A percentile compares a stretch with the other conserved stretches of the same genome.
Conservation (phyloP, 2,113 vertebrate genomes). For the Pterophyllum scalare region DNA sequence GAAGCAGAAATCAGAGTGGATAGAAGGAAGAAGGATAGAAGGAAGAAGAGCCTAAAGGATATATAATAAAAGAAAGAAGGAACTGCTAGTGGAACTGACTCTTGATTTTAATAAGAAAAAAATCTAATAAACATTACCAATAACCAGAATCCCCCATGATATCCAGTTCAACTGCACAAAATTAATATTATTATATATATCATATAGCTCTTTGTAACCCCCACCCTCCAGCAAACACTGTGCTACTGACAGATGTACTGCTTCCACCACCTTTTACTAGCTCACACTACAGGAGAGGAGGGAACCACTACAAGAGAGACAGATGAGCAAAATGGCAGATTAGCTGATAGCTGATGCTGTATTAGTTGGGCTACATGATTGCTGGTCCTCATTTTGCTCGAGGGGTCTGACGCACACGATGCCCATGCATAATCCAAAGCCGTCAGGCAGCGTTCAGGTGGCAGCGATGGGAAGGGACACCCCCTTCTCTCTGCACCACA, state of each 20-base stretch:
- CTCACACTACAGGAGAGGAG: conserved; percentile 46
- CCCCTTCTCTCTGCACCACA: conserved; percentile 27
- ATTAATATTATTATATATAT: not conserved
- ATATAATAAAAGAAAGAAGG: no score
- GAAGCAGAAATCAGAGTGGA: not conserved
- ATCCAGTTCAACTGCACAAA: not conserved
- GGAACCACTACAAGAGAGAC: conserved; percentile 8
- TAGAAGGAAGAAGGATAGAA: not conserved
- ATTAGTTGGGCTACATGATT: conserved; percentile 6
- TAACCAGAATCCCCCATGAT: not conserved
- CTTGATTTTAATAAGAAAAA: not conserved
- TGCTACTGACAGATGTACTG: conserved; percentile 33
- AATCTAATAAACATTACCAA: not conserved
- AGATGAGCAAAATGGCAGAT: conserved; percentile 9
- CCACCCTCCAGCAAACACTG: not conserved
- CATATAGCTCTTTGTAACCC: not conserved
- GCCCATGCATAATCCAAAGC: conserved; percentile 64
- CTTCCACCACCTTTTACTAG: conserved; percentile 44
- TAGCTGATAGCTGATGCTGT: not conserved
- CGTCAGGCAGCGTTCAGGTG: conserved; percentile 41
- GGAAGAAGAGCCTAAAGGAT: no score
- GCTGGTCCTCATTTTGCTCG: not conserved
- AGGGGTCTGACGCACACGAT: conserved; percentile 26
- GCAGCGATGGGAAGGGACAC: conserved; percentile 29
- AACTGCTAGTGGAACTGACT: rapidly evolving